phyloP scores from a whole-genome alignment of 2,888 invertebrate species.

The Melinaea menophilus region DNA sequence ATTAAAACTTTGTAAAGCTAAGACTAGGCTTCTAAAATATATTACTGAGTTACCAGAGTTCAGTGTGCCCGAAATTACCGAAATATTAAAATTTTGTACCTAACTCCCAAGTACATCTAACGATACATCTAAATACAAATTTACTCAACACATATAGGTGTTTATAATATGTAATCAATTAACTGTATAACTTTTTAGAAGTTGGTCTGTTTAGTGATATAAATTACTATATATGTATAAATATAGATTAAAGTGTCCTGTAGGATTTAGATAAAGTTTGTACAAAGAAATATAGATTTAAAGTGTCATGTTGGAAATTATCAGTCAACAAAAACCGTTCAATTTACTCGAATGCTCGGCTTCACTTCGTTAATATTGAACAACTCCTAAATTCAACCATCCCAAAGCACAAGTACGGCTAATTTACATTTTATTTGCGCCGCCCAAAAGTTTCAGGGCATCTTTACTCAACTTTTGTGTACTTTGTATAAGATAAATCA shows the following conservation, averaged over 20 bases:
- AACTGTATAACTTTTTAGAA: constrained; percentile 41
- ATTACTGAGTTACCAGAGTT: too few relatives aligned
- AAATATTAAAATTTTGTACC: too few relatives aligned
- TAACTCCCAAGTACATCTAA: too few relatives aligned
- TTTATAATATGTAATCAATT: constrained; percentile 3
- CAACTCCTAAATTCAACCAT: constrained; percentile 45
- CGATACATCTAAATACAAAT: too few relatives aligned
- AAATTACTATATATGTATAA: constrained; percentile 15
- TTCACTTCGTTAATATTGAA: constrained; percentile 54
- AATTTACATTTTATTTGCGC: constrained; percentile 45
- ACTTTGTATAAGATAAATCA: constrained; percentile 15
- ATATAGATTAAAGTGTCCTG: constrained; percentile 42
- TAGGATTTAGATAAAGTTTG: constrained; percentile 17
- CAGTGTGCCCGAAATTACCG: too few relatives aligned
- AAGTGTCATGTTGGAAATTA: constrained; percentile 34
- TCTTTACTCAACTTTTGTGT: constrained; percentile 14
- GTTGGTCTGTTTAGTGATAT: too few relatives aligned
- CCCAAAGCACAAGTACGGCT: constrained; percentile 35
- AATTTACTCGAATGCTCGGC: constrained; percentile 40
- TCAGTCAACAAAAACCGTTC: constrained; percentile 27
- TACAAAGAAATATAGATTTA: neutral
- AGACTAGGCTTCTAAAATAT: neutral
- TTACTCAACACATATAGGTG: too few relatives aligned
- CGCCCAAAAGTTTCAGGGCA: constrained; percentile 23
- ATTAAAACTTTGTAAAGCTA: constrained; percentile 51